Conservation (phyloP, 2,113 vertebrate species). For the Stegostoma tigrinum region DNA sequence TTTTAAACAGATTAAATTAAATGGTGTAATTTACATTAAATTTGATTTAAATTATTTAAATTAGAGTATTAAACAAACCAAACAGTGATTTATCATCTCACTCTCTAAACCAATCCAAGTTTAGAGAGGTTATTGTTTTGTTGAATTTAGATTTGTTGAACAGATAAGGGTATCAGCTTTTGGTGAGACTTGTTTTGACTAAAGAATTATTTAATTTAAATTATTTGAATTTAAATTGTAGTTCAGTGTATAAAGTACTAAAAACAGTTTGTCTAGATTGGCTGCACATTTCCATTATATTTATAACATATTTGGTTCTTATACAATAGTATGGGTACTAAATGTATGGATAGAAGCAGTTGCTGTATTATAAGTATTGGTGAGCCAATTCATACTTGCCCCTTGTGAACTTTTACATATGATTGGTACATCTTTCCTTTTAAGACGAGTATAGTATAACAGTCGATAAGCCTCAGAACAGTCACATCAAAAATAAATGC, state of each 20-base stretch:
- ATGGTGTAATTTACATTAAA: too few relatives aligned
- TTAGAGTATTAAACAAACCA: not conserved
- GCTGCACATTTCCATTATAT: not conserved
- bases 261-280: not conserved
- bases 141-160: not conserved
- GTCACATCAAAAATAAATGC: not conserved
- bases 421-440: not conserved
- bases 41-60: not conserved
- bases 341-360: not conserved
- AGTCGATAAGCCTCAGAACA: not conserved
- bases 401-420: not conserved
- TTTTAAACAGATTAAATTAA: not conserved
- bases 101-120: not conserved
- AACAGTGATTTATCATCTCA: not conserved
- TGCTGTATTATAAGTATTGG: not conserved
- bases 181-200: not conserved
- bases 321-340: not conserved
- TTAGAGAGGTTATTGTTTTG: slow-evolving; percentile 14
- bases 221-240: not conserved
- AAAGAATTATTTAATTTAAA: not conserved
- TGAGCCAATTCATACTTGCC: not conserved
- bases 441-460: not conserved
- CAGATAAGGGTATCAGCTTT: not conserved
- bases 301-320: not conserved
- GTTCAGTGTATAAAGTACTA: not conserved